Conservation (phyloP, 2,888 invertebrate species). For the Congeria kusceri region DNA sequence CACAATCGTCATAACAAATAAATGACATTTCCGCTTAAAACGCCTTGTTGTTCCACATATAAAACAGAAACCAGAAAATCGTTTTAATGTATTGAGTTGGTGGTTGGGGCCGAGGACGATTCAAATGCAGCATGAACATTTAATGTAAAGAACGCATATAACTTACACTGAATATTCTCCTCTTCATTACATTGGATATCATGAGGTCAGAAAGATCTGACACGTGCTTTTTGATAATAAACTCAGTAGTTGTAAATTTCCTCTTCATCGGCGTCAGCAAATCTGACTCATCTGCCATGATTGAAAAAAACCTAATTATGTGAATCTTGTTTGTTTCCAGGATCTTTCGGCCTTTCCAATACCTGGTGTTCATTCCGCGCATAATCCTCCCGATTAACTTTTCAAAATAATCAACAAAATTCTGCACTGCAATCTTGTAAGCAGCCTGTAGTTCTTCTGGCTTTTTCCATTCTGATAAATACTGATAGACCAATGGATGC, state of each 20-base stretch:
- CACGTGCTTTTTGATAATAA: constrained; percentile 45
- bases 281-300: constrained; percentile 23
- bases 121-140: too few relatives aligned
- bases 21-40: too few relatives aligned
- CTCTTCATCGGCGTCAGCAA: constrained; percentile 27
- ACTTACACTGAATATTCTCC: constrained; percentile 54
- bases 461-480: constrained; percentile 45
- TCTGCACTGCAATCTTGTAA: constrained; percentile 22
- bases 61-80: too few relatives aligned
- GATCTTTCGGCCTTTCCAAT: constrained; percentile 34
- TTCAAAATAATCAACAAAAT: constrained; percentile 49
- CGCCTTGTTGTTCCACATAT: too few relatives aligned
- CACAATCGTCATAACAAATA: too few relatives aligned
- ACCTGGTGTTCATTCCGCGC: constrained; percentile 27
- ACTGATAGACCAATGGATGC: constrained; percentile 54
- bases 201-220: constrained; percentile 57
- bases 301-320: constrained; percentile 44
- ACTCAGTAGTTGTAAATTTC: constrained; percentile 12
- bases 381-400: constrained; percentile 28
- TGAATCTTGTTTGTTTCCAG: constrained; percentile 46
- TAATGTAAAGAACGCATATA: too few relatives aligned
- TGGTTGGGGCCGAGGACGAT: too few relatives aligned
- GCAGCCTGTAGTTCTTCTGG: background rate
- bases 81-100: too few relatives aligned
- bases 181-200: constrained; percentile 45